These are phyloP conservation scores for Emberiza fucata DNA, from an alignment of 2,113 vertebrate species.

Conservation along the genomic window DNA sequence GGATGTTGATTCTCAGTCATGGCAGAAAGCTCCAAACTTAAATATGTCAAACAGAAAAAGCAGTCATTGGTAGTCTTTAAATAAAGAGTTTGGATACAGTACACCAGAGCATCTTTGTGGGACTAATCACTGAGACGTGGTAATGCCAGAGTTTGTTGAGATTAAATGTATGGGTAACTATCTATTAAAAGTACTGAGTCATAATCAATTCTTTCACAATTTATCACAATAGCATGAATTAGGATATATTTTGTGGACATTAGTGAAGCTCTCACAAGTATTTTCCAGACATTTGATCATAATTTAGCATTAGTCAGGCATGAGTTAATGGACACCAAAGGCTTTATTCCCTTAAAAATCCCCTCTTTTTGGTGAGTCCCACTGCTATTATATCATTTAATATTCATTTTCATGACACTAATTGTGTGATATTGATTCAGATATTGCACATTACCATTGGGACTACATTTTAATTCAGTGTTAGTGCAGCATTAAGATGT, in stretches of 20 bases:
- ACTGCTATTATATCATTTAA: conserved; percentile 45
- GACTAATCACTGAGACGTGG: background rate
- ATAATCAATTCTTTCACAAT: conserved; percentile 59
- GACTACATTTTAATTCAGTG: conserved; percentile 65
- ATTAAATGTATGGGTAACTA: background rate
- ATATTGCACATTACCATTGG: conserved; percentile 40
- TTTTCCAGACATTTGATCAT: conserved; percentile 64
- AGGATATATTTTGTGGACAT: conserved; percentile 46
- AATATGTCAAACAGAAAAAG: background rate
- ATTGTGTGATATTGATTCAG: conserved; percentile 65
- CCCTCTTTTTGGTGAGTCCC: conserved; percentile 6
- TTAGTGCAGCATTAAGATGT: conserved; percentile 52
- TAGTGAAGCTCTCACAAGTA: conserved; percentile 55
- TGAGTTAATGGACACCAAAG: conserved; percentile 61
- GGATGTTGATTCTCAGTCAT: background rate
- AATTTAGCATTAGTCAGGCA: conserved; percentile 63
- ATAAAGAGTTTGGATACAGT: background rate
- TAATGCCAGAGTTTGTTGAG: conserved; percentile 12
- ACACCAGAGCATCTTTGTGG: background rate
- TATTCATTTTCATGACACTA: conserved; percentile 67
- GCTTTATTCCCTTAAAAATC: conserved; percentile 34
- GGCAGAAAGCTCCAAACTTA: background rate
- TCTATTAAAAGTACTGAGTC: background rate
- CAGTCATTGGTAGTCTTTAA: background rate
- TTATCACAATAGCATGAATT: conserved; percentile 62